Conservation (phyloP, 2,113 vertebrate genomes). For the Tragulus kanchil region DNA sequence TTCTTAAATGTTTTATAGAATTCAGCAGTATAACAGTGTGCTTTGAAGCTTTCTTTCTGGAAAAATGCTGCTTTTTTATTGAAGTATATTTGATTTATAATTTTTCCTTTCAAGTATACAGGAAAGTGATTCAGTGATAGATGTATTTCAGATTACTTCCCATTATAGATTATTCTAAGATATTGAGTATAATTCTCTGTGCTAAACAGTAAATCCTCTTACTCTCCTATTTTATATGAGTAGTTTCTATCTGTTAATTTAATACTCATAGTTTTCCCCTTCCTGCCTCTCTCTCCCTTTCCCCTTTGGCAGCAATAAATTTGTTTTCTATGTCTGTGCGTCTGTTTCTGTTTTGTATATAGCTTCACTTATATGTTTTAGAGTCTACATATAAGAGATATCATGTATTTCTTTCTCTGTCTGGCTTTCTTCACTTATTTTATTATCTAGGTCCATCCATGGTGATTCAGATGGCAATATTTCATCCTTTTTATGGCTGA, state of each 20-base stretch:
- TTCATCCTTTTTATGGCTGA: background rate
- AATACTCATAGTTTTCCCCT: background rate
- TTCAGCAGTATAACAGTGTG: background rate
- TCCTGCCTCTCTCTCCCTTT: background rate
- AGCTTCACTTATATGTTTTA: background rate
- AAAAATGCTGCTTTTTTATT: background rate
- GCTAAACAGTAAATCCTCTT: background rate
- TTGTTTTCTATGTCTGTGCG: background rate
- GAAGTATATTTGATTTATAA: background rate
- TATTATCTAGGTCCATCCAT: background rate
- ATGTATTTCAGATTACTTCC: background rate
- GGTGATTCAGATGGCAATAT: background rate
- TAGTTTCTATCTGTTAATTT: background rate
- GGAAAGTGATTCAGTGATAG: background rate
- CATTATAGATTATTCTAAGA: background rate
- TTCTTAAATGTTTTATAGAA: background rate
- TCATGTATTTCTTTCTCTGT: background rate
- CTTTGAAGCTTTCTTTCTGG: background rate
- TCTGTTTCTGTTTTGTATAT: background rate
- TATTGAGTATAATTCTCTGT: background rate
- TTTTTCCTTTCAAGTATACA: background rate
- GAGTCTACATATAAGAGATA: background rate
- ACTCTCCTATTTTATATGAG: background rate
- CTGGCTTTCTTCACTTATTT: background rate
- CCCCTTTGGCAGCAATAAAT: background rate